These are phyloP conservation scores for Nomada fucata DNA, from an alignment of 2,888 invertebrate genomes.

Conservation along the genomic window DNA sequence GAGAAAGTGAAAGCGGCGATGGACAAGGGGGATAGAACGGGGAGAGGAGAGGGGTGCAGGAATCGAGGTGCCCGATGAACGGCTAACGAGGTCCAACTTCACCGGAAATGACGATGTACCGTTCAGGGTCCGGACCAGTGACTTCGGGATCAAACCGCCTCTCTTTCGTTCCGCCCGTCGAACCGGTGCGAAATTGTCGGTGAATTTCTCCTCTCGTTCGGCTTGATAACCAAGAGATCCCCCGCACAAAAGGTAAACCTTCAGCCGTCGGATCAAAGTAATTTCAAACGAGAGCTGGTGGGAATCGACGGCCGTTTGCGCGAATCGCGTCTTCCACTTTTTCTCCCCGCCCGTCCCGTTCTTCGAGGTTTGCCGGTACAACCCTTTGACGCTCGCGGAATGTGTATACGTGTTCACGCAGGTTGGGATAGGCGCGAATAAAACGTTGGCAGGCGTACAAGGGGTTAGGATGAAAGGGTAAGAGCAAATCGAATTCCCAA, in stretches of 20 bases:
- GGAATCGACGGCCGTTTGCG: not conserved
- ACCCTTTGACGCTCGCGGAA: constrained; percentile 19
- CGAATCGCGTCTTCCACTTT: not conserved
- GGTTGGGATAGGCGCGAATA: constrained; percentile 2
- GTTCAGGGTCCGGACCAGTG: constrained; percentile 5
- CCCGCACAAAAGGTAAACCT: constrained; percentile 47
- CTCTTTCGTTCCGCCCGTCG: constrained; percentile 45
- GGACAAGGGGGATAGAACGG: not conserved
- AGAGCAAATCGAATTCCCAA: constrained; percentile 32
- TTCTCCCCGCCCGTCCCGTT: not conserved
- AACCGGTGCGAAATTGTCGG: constrained; percentile 62
- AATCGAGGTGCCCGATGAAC: constrained; percentile 56
- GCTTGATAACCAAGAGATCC: constrained; percentile 47
- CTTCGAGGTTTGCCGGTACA: not conserved
- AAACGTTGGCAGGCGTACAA: constrained; percentile 45
- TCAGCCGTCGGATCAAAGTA: constrained; percentile 63
- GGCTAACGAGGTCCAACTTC: constrained; percentile 62
- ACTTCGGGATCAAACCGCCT: constrained; percentile 50
- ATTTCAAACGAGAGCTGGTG: constrained; percentile 51
- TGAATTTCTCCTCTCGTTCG: constrained; percentile 45
- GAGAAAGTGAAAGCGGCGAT: constrained; percentile 6
- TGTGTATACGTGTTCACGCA: constrained; percentile 27
- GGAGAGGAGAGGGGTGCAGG: not conserved
- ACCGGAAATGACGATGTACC: constrained; percentile 64
- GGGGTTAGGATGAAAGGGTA: constrained; percentile 21